Conservation (phyloP, 2,888 invertebrate species). For the Griposia aprilina region DNA sequence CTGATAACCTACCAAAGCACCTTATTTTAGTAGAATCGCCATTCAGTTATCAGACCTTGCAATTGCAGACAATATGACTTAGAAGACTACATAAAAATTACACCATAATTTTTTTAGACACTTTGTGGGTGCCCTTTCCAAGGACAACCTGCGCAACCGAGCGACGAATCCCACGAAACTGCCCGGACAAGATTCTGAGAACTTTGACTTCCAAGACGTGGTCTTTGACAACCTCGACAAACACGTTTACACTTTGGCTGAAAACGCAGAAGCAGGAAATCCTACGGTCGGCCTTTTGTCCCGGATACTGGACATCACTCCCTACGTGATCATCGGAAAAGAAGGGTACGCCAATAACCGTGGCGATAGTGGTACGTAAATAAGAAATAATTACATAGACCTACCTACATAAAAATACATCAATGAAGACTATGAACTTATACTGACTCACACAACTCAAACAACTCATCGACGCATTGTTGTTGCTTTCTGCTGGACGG, state of each 20-base stretch:
- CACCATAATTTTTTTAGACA: slow-evolving; percentile 40
- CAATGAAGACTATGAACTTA: not conserved
- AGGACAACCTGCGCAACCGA: slow-evolving; percentile 89
- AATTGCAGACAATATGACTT: not conserved
- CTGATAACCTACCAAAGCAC: not conserved
- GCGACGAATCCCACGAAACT: slow-evolving; percentile 68
- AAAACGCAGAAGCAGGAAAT: slow-evolving; percentile 59
- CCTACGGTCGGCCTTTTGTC: slow-evolving; percentile 93
- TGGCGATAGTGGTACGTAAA: not conserved
- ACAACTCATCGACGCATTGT: not conserved
- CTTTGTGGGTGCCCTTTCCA: slow-evolving; percentile 69
- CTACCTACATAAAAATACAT: no score
- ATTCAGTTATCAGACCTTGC: not conserved
- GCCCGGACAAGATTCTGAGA: slow-evolving; percentile 69
- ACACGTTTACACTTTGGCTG: slow-evolving; percentile 91
- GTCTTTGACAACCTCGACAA: slow-evolving; percentile 90
- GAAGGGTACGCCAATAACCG: slow-evolving; percentile 22
- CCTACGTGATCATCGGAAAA: slow-evolving; percentile 92
- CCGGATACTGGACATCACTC: slow-evolving; percentile 93
- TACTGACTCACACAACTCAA: not conserved
- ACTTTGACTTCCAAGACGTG: slow-evolving; percentile 71
- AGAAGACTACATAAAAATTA: not conserved
- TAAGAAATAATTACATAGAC: not conserved
- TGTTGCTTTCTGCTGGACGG: slow-evolving; percentile 8
- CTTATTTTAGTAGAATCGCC: not conserved